A percentile compares a stretch with the other conserved stretches of the same genome.
These are phyloP conservation scores for Aplidium turbinatum DNA, from an alignment of 23 tunicate genomes.

Conservation along the genomic window DNA sequence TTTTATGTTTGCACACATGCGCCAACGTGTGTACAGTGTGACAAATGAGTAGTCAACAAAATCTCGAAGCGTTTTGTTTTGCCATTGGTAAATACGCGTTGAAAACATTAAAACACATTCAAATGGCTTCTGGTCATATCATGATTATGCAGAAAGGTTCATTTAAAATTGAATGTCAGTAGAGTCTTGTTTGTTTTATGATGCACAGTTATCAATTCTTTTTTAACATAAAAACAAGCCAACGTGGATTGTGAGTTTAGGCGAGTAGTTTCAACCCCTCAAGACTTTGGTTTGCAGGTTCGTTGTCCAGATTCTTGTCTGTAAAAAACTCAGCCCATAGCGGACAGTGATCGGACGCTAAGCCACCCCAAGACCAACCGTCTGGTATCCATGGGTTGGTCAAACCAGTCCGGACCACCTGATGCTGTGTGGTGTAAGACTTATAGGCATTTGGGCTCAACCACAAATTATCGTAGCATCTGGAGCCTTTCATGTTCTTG, in stretches of 20 bases:
- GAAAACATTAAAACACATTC: too few relatives aligned
- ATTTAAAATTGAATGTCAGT: too few relatives aligned
- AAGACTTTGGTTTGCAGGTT: slow-evolving; percentile 5
- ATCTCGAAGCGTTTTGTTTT: too few relatives aligned
- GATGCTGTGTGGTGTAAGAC: slow-evolving; percentile 9
- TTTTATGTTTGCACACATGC: too few relatives aligned
- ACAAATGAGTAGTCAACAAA: too few relatives aligned
- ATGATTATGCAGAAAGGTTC: too few relatives aligned
- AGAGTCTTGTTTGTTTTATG: too few relatives aligned
- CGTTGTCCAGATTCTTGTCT: slow-evolving; percentile 10
- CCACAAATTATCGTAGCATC: slow-evolving; percentile 48
- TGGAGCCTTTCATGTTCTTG: slow-evolving; percentile 47
- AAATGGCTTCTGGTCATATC: too few relatives aligned
- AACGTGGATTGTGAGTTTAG: background rate
- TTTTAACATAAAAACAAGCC: too few relatives aligned
- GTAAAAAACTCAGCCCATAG: slow-evolving; percentile 42
- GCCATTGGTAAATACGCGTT: too few relatives aligned
- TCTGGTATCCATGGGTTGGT: slow-evolving; percentile 68
- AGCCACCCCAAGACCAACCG: slow-evolving; percentile 65
- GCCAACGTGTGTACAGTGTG: too few relatives aligned
- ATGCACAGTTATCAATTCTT: too few relatives aligned
- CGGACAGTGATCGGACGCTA: slow-evolving; percentile 57
- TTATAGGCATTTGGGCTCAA: slow-evolving; percentile 11
- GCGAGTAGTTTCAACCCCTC: slow-evolving; percentile 7
- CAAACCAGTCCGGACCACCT: slow-evolving; percentile 45